Evolutionary conservation across 2,888 invertebrate species (phyloP).

Genomic region (Blastobasis adustella): DNA sequence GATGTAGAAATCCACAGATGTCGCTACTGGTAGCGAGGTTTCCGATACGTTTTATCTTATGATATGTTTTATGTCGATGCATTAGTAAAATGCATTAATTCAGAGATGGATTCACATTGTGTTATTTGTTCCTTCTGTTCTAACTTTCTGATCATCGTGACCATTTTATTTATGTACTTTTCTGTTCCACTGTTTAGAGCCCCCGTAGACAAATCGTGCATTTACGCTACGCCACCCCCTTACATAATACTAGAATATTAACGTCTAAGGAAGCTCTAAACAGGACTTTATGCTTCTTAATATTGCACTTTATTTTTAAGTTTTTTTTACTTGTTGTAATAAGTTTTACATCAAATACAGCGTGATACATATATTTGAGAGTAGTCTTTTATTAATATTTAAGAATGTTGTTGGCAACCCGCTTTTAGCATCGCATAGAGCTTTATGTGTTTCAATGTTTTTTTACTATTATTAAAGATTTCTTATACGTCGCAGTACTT

Average conservation of each 20-base stretch:
- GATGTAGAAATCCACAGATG: too few relatives aligned
- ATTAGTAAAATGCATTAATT: neutral
- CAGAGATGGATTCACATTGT: slow-evolving; percentile 20
- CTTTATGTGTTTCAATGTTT: slow-evolving; percentile 31
- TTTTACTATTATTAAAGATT: slow-evolving; percentile 7
- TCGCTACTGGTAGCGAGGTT: too few relatives aligned
- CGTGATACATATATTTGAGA: slow-evolving; percentile 55
- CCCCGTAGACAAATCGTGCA: slow-evolving; percentile 3
- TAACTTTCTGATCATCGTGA: slow-evolving; percentile 19
- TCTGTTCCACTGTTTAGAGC: slow-evolving; percentile 14
- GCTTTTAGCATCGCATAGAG: slow-evolving; percentile 62
- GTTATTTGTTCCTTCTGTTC: slow-evolving; percentile 33
- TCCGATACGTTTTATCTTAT: too few relatives aligned
- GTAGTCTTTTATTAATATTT: slow-evolving; percentile 47
- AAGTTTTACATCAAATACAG: slow-evolving; percentile 64
- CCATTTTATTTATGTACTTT: slow-evolving; percentile 21
- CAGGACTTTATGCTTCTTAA: slow-evolving; percentile 39
- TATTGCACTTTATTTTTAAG: slow-evolving; percentile 51
- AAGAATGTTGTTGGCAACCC: slow-evolving; percentile 35
- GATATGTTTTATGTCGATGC: too few relatives aligned
- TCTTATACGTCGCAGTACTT: slow-evolving; percentile 2
- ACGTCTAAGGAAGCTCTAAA: slow-evolving; percentile 18
- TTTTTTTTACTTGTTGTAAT: slow-evolving; percentile 59
- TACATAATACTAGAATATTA: too few relatives aligned
- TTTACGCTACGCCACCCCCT: too few relatives aligned